Conservation (phyloP, 2,113 vertebrate species). For the Probosciger aterrimus region DNA sequence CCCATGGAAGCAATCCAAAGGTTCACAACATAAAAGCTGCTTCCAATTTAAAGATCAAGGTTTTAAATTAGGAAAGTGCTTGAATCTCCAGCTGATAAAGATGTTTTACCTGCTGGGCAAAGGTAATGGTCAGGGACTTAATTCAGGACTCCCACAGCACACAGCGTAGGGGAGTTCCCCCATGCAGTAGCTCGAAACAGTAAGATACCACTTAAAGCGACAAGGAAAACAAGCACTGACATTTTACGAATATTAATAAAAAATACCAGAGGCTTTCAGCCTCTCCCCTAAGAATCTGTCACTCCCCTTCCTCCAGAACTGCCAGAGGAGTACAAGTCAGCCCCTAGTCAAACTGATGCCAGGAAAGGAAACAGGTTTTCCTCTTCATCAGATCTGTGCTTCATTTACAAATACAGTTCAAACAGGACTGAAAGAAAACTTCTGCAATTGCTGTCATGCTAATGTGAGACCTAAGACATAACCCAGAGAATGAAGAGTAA, state of each 20-base stretch:
- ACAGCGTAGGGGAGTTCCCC: accelerated
- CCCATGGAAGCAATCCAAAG: neutral
- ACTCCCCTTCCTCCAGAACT: neutral
- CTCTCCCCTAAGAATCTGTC: neutral
- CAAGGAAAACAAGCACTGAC: neutral
- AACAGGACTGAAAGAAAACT: neutral
- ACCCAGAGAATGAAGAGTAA: neutral
- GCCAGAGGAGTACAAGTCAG: neutral
- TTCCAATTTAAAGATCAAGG: constrained; percentile 24
- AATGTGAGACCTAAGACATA: neutral
- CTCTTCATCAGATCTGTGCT: neutral
- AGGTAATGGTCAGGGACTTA: neutral
- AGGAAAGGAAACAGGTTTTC: neutral
- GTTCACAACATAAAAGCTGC: neutral
- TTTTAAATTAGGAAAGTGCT: constrained; percentile 39
- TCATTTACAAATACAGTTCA: neutral
- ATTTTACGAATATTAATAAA: neutral
- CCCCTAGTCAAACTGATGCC: neutral
- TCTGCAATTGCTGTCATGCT: neutral
- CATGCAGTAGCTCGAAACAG: neutral
- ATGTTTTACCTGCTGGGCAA: neutral
- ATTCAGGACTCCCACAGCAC: neutral
- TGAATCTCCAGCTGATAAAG: neutral
- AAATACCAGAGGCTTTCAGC: neutral
- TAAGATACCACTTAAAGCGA: neutral